These are phyloP conservation scores for Ichneumoninae sp. DNA, from an alignment of 2,888 invertebrate genomes.

Conservation along the genomic window DNA sequence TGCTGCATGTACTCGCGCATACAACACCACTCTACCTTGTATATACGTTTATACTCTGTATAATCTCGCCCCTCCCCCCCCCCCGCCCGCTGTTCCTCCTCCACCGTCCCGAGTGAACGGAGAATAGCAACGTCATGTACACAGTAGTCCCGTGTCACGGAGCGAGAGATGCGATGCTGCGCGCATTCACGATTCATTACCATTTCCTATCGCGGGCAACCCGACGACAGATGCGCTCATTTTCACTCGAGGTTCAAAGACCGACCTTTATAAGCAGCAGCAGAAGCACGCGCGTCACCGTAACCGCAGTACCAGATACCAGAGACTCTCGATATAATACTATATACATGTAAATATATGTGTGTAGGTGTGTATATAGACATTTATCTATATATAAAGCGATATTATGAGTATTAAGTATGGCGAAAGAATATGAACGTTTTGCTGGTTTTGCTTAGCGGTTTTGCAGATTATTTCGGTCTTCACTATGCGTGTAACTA, in stretches of 20 bases:
- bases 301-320: conserved; percentile 37
- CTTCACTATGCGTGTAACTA: not conserved
- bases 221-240: conserved; percentile 69
- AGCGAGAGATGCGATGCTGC: conserved; percentile 55
- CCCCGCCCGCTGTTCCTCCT: not conserved
- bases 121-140: conserved; percentile 10
- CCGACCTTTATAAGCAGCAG: conserved; percentile 65
- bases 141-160: not conserved
- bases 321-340: conserved; percentile 19
- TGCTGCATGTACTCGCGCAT: not conserved
- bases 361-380: not conserved
- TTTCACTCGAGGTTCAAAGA: conserved; percentile 71
- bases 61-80: not conserved
- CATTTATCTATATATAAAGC: not conserved
- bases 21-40: conserved; percentile 10
- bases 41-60: conserved; percentile 17
- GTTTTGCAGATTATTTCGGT: not conserved
- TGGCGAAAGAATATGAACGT: not conserved
- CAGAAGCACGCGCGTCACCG: conserved; percentile 43
- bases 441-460: not conserved
- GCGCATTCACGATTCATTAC: conserved; percentile 67
- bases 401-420: not conserved
- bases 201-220: conserved; percentile 67
- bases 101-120: not conserved
- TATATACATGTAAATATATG: not conserved